phyloP scores from a whole-genome alignment of 2,888 invertebrate genomes.

The Papilio gigon region DNA sequence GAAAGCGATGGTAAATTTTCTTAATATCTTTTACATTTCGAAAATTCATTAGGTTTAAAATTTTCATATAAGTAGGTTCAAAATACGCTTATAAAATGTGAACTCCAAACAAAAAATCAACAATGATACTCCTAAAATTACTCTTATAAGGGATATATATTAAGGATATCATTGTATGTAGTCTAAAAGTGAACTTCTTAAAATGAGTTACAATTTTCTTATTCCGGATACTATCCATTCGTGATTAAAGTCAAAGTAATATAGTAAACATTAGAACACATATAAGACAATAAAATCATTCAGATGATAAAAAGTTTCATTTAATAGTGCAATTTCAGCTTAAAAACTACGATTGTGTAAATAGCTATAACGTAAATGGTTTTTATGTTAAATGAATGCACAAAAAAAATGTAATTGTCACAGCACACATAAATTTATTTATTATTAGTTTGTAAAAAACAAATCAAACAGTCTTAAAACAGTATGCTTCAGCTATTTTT shows the following conservation, averaged over 20 bases:
- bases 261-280: neutral
- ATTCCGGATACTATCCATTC: neutral
- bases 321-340: neutral
- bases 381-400: too few relatives aligned
- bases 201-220: neutral
- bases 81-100: neutral
- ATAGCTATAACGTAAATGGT: too few relatives aligned
- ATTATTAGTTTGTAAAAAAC: too few relatives aligned
- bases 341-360: neutral
- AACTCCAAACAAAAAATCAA: neutral
- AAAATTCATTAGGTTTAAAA: neutral
- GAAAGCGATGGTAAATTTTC: conserved; percentile 74
- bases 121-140: neutral
- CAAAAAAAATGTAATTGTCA: too few relatives aligned
- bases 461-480: too few relatives aligned
- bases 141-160: neutral
- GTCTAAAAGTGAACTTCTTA: neutral
- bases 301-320: neutral
- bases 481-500: too few relatives aligned
- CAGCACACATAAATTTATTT: too few relatives aligned
- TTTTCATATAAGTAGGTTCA: neutral
- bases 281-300: neutral
- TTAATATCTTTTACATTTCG: conserved; percentile 36
- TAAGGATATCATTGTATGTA: neutral
- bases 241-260: neutral